Percentiles rank a stretch among this genome's conserved stretches.
phyloP scores from a whole-genome alignment of 2,113 vertebrate species.

The Mandrillus leucophaeus region DNA sequence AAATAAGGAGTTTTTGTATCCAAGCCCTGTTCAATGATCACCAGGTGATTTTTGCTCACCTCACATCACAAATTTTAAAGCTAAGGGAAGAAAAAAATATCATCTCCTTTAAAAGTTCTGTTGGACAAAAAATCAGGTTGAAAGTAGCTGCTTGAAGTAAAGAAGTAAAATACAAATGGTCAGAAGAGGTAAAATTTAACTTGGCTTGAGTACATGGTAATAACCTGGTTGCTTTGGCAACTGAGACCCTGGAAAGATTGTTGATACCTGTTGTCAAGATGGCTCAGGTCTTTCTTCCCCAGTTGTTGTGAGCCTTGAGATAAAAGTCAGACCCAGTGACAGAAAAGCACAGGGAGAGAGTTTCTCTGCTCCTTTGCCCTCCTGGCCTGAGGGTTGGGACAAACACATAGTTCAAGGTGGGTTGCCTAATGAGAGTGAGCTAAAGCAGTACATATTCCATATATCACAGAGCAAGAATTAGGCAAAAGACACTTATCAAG shows the following conservation, averaged over 20 bases:
- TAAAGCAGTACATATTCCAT: neutral
- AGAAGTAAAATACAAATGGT: constrained; percentile 39
- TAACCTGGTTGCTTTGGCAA: constrained; percentile 52
- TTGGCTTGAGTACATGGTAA: constrained; percentile 32
- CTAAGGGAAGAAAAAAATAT: neutral
- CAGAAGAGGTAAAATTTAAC: constrained; percentile 70
- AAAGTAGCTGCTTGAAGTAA: constrained; percentile 38
- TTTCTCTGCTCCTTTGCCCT: neutral
- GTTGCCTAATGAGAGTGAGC: neutral
- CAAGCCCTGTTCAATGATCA: too few relatives aligned
- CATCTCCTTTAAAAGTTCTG: neutral
- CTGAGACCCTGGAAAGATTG: neutral
- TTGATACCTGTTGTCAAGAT: constrained; percentile 29
- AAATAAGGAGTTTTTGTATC: too few relatives aligned
- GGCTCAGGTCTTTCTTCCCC: neutral
- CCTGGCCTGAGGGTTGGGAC: neutral
- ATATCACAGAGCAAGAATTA: neutral
- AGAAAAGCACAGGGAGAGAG: neutral
- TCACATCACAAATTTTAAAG: neutral
- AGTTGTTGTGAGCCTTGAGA: neutral
- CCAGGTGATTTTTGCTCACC: too few relatives aligned
- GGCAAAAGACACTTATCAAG: neutral
- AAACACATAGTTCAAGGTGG: neutral
- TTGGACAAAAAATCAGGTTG: neutral
- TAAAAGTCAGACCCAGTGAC: neutral